Evolutionary conservation across 2,113 vertebrate species (phyloP).

Genomic region (Xenopus laevis): DNA sequence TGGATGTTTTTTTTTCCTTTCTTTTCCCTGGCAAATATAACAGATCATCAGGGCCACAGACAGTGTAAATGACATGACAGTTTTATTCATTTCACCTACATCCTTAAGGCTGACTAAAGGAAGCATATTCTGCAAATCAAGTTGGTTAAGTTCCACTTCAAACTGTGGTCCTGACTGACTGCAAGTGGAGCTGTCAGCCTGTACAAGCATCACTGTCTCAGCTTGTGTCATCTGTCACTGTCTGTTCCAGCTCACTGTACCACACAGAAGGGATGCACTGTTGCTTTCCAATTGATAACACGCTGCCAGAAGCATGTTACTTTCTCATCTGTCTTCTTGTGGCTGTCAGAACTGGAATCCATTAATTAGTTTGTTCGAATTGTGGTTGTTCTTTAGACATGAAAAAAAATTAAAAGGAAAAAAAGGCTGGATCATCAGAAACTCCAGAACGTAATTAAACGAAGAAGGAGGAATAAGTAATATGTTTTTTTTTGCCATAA

Average conservation of each 20-base stretch:
- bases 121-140: constrained; percentile 69
- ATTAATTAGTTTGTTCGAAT: constrained; percentile 80
- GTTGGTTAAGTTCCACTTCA: constrained; percentile 67
- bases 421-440: constrained; percentile 10
- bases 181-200: constrained; percentile 86
- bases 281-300: constrained; percentile 84
- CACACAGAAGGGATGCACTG: constrained; percentile 81
- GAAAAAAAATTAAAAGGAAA: constrained; percentile 14
- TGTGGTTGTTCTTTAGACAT: constrained; percentile 34
- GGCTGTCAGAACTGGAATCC: constrained; percentile 91
- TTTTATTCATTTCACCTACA: constrained; percentile 52
- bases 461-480: background rate
- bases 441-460: constrained; percentile 30
- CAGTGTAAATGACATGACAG: constrained; percentile 55
- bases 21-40: constrained; percentile 36
- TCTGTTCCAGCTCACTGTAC: constrained; percentile 95
- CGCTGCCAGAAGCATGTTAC: constrained; percentile 78
- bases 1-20: constrained; percentile 22
- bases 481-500: no score
- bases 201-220: constrained; percentile 85
- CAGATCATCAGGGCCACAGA: constrained; percentile 49
- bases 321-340: constrained; percentile 86
- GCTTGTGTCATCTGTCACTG: constrained; percentile 90
- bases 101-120: constrained; percentile 55
- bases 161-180: constrained; percentile 81